These are phyloP conservation scores for Ophonus ardosiacus DNA, from an alignment of 2,888 invertebrate genomes.

Conservation along the genomic window DNA sequence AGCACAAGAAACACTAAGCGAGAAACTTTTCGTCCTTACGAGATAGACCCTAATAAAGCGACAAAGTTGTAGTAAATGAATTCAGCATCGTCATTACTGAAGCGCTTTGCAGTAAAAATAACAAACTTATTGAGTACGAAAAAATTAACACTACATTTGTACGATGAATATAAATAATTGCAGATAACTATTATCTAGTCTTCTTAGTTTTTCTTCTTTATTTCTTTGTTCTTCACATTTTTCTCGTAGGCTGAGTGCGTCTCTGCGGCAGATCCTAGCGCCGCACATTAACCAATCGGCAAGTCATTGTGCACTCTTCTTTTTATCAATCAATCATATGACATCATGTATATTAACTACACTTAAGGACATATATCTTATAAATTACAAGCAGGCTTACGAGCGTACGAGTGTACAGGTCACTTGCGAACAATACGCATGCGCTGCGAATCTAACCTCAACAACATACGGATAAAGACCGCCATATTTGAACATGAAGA, in stretches of 20 bases:
- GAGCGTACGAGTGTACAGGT: slow-evolving; percentile 27
- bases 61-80: too few relatives aligned
- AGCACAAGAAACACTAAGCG: too few relatives aligned
- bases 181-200: too few relatives aligned
- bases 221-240: background rate
- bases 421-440: slow-evolving; percentile 50
- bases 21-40: too few relatives aligned
- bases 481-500: slow-evolving; percentile 24
- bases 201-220: background rate
- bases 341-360: slow-evolving; percentile 65
- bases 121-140: too few relatives aligned
- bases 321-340: slow-evolving; percentile 67
- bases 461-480: slow-evolving; percentile 4
- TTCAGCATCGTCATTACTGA: too few relatives aligned
- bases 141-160: too few relatives aligned
- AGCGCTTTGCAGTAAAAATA: too few relatives aligned
- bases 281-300: slow-evolving; percentile 66
- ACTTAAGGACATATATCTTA: slow-evolving; percentile 64
- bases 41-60: too few relatives aligned
- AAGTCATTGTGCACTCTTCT: slow-evolving; percentile 67
- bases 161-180: too few relatives aligned
- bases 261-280: slow-evolving; percentile 64
- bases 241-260: slow-evolving; percentile 46
- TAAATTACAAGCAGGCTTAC: slow-evolving; percentile 63
- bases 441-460: slow-evolving; percentile 20